phyloP scores from a whole-genome alignment of 2,797 vertebrate genomes.

The Peromyscus attwateri region DNA sequence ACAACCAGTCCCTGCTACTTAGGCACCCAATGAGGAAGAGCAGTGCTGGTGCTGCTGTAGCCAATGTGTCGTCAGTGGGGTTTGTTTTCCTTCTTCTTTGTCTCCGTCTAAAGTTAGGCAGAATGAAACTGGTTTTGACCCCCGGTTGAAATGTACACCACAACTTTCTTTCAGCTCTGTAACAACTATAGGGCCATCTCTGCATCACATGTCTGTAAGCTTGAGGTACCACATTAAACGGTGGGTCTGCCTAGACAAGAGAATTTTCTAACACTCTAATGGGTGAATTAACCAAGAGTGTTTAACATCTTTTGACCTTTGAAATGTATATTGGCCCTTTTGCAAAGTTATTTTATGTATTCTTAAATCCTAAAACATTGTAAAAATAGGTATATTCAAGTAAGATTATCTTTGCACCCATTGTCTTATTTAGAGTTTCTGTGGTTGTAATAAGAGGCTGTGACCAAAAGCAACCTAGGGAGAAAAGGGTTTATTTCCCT shows the following conservation, averaged over 20 bases:
- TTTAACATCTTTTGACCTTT: background rate
- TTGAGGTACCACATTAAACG: background rate
- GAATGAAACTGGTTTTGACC: background rate
- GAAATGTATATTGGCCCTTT: background rate
- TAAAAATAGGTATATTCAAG: background rate
- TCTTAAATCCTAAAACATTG: background rate
- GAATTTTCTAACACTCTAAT: background rate
- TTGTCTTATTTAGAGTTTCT: background rate
- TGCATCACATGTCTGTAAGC: background rate
- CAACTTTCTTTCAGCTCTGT: background rate
- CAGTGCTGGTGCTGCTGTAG: background rate
- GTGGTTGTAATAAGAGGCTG: background rate
- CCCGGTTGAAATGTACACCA: background rate
- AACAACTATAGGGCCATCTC: background rate
- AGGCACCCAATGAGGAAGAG: background rate
- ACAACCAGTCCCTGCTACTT: background rate
- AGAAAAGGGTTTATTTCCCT: too few species aligned
- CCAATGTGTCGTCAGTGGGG: background rate
- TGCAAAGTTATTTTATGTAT: conserved; percentile 17
- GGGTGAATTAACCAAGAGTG: background rate
- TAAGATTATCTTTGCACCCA: background rate
- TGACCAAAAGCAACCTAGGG: background rate
- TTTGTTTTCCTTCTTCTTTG: background rate
- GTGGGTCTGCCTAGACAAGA: background rate
- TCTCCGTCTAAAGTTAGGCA: background rate